Evolutionary conservation across 1,140 invertebrate genomes (phyloP), one percentile per base, ranked within the genome.

Genomic region (Contarinia nasturtii): DNA sequence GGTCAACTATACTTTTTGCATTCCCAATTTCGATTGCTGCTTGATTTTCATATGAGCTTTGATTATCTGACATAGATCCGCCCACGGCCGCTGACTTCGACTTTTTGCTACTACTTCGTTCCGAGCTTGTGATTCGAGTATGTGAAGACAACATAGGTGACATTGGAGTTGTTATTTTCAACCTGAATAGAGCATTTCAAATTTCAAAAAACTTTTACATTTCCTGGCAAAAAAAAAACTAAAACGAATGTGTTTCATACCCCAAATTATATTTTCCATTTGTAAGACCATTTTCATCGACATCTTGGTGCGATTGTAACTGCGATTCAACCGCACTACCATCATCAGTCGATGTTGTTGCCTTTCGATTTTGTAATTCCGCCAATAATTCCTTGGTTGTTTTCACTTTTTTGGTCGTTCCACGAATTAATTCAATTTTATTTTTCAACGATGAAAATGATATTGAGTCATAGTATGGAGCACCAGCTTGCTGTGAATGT

Each of bases 301-400:
- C 27, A 27, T 27, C 27, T 10, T 27, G 27, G 27, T 27, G 10
- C 27, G 27, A 27, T 27, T 27, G 27, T 10, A 27, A 10, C 27
- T 27, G 27, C 10, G 27, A 27, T 27, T 27, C 27, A 27, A 42
- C 18, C 12, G 36, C 12, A 14, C 12, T 38, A 43, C 4, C 18
- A 18, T 18, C 41, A 4, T 17, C 11, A 11, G 11, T 14, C 46
- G 40, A 60, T 56, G 49, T 60, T 50, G 50, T 53, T 21, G 55
- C 52, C 65, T 52, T 73, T 45, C 75, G 68, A 48, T 77, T 79
- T 59, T 82, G 79, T 48, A 88, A 67, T 56, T 83, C 79, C 36
- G 80, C 81, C 46, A 88, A 70, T 17, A 89, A 59, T 59, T 89
- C 80, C 54, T 85, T 81, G 19, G 85, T 88, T 1, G 85, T 89